Conservation (phyloP, 2,888 invertebrate species). For the Onchidella celtica region DNA sequence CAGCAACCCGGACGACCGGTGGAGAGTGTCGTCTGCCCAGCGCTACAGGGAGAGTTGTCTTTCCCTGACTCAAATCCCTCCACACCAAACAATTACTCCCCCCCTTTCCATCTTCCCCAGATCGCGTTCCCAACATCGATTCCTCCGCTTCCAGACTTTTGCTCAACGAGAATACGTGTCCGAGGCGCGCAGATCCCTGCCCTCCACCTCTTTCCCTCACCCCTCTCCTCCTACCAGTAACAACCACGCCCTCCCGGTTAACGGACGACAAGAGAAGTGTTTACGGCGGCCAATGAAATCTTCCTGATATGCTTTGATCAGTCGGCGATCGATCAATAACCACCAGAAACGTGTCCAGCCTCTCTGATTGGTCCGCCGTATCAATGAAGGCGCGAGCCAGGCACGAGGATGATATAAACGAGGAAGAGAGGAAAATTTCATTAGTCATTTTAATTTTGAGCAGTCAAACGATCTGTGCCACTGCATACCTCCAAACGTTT, state of each 20-base stretch:
- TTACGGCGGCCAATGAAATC: constrained; percentile 36
- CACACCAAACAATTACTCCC: constrained; percentile 48
- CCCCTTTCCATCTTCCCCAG: constrained; percentile 38
- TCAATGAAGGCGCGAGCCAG: neutral
- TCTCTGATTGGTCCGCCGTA: constrained; percentile 38
- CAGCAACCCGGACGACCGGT: constrained; percentile 25
- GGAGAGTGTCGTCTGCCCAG: constrained; percentile 29
- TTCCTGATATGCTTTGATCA: constrained; percentile 23
- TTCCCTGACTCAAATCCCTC: constrained; percentile 43
- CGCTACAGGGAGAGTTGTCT: constrained; percentile 39
- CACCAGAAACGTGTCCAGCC: constrained; percentile 33
- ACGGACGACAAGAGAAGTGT: constrained; percentile 16
- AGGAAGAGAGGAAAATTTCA: constrained; percentile 58
- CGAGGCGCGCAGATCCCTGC: neutral
- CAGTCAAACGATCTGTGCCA: constrained; percentile 44
- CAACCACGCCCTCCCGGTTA: constrained; percentile 39
- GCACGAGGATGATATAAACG: constrained; percentile 38
- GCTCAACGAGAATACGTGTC: neutral
- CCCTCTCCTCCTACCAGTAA: neutral
- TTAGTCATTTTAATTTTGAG: constrained; percentile 64
- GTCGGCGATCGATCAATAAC: constrained; percentile 38
- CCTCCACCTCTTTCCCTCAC: neutral
- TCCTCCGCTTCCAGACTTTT: neutral
- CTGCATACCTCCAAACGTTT: constrained; percentile 19
- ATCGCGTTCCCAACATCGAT: constrained; percentile 23